Conservation (phyloP, 2,113 vertebrate genomes). For the Oryzias celebensis region DNA sequence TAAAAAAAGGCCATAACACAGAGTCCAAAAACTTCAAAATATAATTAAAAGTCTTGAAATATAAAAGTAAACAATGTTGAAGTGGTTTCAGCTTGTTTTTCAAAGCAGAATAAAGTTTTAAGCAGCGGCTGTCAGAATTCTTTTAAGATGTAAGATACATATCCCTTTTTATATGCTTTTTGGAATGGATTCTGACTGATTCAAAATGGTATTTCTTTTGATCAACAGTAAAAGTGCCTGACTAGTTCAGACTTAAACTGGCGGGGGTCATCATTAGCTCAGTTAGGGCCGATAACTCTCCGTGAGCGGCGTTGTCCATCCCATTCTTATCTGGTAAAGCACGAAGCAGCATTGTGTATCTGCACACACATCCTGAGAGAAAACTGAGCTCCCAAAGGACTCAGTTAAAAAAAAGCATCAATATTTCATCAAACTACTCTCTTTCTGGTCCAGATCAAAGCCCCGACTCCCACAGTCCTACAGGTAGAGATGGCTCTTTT, state of each 20-base stretch:
- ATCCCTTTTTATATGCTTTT: slow-evolving; percentile 22
- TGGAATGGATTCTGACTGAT: slow-evolving; percentile 49
- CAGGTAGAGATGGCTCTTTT: slow-evolving; percentile 75
- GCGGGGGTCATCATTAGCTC: slow-evolving; percentile 60
- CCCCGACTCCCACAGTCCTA: slow-evolving; percentile 67
- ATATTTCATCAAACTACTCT: slow-evolving; percentile 81
- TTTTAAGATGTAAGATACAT: slow-evolving; percentile 43
- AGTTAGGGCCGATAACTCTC: slow-evolving; percentile 69
- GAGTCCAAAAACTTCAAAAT: no score
- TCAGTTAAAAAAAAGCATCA: slow-evolving; percentile 74
- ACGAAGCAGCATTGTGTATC: slow-evolving; percentile 50
- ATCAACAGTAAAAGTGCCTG: slow-evolving; percentile 46
- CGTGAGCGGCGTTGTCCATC: slow-evolving; percentile 44
- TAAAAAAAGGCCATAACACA: no score
- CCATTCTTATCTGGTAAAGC: slow-evolving; percentile 53
- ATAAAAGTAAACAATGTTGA: no score
- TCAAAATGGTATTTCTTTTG: slow-evolving; percentile 58
- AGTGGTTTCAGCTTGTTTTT: no score
- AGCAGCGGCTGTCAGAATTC: slow-evolving; percentile 40
- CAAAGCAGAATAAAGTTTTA: slow-evolving; percentile 11
- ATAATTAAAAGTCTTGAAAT: no score
- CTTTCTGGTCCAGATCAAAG: slow-evolving; percentile 79
- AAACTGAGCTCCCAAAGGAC: slow-evolving; percentile 70
- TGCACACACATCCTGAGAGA: slow-evolving; percentile 66
- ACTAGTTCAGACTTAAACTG: slow-evolving; percentile 24